These are phyloP conservation scores for Molorchus minor DNA, from an alignment of 2,888 invertebrate species.

Conservation along the genomic window DNA sequence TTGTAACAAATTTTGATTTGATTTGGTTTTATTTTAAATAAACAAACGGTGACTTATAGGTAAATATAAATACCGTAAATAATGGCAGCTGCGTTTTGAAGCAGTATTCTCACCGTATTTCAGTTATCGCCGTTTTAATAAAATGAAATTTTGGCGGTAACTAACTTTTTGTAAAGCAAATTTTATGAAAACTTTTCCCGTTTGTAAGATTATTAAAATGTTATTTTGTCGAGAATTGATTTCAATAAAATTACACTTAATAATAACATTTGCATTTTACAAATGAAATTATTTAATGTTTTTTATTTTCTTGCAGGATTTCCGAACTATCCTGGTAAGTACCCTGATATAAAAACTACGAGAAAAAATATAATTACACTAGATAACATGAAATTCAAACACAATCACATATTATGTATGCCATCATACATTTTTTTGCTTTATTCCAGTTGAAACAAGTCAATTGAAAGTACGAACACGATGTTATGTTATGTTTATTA, in stretches of 20 bases:
- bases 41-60: slow-evolving; percentile 13
- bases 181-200: no score
- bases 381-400: neutral
- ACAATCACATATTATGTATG: no score
- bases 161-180: no score
- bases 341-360: no score
- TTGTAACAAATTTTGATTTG: slow-evolving; percentile 10
- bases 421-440: no score
- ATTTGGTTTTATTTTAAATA: slow-evolving; percentile 8
- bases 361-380: no score
- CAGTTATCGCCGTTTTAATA: no score
- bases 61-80: slow-evolving; percentile 17
- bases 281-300: slow-evolving; percentile 10
- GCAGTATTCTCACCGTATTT: slow-evolving; percentile 11
- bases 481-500: slow-evolving; percentile 5
- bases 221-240: no score
- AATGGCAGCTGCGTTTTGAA: slow-evolving; percentile 9
- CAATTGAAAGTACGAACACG: neutral
- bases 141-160: no score
- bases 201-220: no score
- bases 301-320: slow-evolving; percentile 43
- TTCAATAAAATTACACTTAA: no score
- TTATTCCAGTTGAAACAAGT: no score
- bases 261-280: neutral
- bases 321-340: slow-evolving; percentile 46